A percentile compares a stretch with the other conserved stretches of the same genome.
Conservation (phyloP, 2,888 invertebrate species). For the Masnerella sp. region DNA sequence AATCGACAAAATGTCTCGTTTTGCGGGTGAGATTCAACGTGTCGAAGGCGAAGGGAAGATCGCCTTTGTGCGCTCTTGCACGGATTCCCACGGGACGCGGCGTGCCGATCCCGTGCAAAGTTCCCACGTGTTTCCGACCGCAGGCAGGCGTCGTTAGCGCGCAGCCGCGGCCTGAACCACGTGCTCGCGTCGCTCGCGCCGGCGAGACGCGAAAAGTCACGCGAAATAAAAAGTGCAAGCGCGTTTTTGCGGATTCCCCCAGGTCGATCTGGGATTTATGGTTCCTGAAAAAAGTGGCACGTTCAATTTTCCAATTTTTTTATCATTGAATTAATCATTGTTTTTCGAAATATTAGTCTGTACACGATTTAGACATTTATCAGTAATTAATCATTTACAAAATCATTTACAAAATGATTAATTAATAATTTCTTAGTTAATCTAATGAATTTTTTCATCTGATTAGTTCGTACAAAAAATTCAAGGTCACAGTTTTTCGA, state of each 20-base stretch:
- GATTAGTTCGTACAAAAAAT: too few species aligned
- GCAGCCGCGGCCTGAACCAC: conserved; percentile 66
- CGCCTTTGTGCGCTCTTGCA: conserved; percentile 65
- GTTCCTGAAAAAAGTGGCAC: background rate
- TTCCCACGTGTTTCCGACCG: conserved; percentile 73
- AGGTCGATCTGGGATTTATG: background rate
- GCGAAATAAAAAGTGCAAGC: background rate
- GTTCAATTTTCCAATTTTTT: background rate
- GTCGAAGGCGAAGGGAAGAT: conserved; percentile 60
- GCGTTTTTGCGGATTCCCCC: conserved; percentile 1
- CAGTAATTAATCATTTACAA: too few species aligned
- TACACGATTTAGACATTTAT: too few species aligned
- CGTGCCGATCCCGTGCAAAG: conserved; percentile 64
- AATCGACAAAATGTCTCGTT: background rate
- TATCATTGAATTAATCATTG: too few species aligned
- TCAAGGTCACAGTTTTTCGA: too few species aligned
- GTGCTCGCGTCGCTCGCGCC: conserved; percentile 45
- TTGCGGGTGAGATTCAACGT: conserved; percentile 65
- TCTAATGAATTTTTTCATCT: too few species aligned
- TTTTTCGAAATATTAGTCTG: too few species aligned
- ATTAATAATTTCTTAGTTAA: too few species aligned
- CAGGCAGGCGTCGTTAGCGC: conserved; percentile 65
- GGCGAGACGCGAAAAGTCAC: conserved; percentile 4
- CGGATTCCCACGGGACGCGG: conserved; percentile 73
- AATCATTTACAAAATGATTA: too few species aligned